Conservation (phyloP, 2,888 invertebrate genomes). For the Nudaria mundana region DNA sequence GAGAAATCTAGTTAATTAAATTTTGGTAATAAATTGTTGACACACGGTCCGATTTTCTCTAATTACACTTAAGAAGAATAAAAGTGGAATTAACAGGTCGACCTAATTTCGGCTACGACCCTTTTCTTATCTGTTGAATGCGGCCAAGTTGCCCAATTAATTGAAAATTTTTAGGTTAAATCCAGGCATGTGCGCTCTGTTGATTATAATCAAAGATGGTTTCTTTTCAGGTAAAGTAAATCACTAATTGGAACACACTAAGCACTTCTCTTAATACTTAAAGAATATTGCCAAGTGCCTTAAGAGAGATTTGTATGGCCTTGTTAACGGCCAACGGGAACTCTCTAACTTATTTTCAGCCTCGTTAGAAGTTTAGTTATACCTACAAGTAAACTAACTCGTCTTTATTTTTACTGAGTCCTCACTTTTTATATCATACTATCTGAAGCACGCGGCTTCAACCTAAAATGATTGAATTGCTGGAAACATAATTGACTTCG, state of each 20-base stretch:
- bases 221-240: constrained; percentile 17
- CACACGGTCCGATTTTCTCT: neutral
- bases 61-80: constrained; percentile 11
- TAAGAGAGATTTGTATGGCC: constrained; percentile 5
- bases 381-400: too few species aligned
- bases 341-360: constrained; percentile 6
- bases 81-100: constrained; percentile 23
- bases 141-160: constrained; percentile 30
- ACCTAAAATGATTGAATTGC: too few species aligned
- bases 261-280: constrained; percentile 19
- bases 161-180: constrained; percentile 26
- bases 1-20: too few species aligned
- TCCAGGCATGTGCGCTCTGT: constrained; percentile 14
- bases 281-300: too few species aligned
- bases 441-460: too few species aligned
- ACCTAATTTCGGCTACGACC: constrained; percentile 29
- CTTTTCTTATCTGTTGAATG: constrained; percentile 23
- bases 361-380: neutral
- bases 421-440: too few species aligned
- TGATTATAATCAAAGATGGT: constrained; percentile 22
- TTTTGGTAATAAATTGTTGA: constrained; percentile 8
- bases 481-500: too few species aligned
- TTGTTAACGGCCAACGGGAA: constrained; percentile 4
- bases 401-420: too few species aligned
- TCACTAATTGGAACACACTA: constrained; percentile 24